A percentile compares a stretch with the other conserved stretches of the same genome.
Evolutionary conservation across 2,113 vertebrate genomes (phyloP).

Genomic region (Poicephalus meyeri): DNA sequence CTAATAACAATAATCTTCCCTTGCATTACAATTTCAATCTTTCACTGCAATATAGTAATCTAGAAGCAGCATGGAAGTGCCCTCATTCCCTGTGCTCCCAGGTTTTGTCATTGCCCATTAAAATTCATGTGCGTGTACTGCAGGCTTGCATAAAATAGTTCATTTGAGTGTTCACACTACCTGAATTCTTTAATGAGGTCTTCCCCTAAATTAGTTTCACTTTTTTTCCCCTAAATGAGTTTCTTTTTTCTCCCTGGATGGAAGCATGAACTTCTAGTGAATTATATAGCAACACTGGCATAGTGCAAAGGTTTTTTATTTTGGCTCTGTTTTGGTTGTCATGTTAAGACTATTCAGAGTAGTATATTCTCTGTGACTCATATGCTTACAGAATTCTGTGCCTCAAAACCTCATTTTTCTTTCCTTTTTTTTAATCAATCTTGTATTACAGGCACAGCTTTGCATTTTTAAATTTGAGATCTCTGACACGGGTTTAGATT

Average conservation of each 20-base stretch:
- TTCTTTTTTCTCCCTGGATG: not conserved
- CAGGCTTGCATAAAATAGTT: not conserved
- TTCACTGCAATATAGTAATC: not conserved
- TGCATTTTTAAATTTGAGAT: constrained; percentile 18
- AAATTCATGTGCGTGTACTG: not conserved
- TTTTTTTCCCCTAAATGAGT: not conserved
- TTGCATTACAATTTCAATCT: not conserved
- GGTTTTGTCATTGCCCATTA: constrained; percentile 18
- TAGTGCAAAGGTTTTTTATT: not conserved
- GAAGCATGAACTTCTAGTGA: not conserved
- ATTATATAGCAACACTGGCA: not conserved
- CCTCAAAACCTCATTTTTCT: not conserved
- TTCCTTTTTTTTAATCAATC: not conserved
- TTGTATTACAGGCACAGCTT: not conserved
- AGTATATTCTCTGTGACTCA: not conserved
- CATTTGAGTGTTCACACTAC: not conserved
- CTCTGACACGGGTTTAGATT: constrained; percentile 15
- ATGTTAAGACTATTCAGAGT: not conserved
- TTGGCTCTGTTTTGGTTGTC: not conserved
- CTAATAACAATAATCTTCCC: not conserved
- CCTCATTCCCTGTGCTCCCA: not conserved
- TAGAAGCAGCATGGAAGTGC: not conserved
- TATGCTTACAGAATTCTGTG: not conserved
- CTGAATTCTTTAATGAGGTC: constrained; percentile 1
- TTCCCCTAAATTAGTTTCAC: not conserved